Conservation (phyloP, 1,140 invertebrate genomes). For the Nixonia krombeini region DNA sequence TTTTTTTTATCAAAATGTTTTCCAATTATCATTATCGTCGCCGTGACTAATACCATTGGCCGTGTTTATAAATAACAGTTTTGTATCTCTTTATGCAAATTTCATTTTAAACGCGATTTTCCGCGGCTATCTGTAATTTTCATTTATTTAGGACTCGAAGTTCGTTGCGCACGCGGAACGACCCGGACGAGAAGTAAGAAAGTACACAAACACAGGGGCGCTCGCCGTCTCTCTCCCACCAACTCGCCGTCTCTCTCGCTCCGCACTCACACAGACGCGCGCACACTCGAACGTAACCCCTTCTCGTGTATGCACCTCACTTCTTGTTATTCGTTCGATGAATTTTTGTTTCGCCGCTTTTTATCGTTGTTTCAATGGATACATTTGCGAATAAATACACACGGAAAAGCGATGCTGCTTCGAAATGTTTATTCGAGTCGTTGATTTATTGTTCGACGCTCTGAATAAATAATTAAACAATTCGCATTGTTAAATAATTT, state of each 20-base stretch:
- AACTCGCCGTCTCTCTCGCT: no score
- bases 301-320: slow-evolving; percentile 32
- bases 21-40: neutral
- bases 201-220: slow-evolving; percentile 5
- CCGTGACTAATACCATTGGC: slow-evolving; percentile 1
- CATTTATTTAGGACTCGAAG: slow-evolving; percentile 44
- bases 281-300: slow-evolving; percentile 10
- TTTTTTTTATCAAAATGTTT: slow-evolving; percentile 26
- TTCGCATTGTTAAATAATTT: no score
- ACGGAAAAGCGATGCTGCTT: slow-evolving; percentile 6
- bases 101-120: slow-evolving; percentile 6
- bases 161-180: slow-evolving; percentile 40
- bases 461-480: no score
- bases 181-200: slow-evolving; percentile 31
- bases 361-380: slow-evolving; percentile 26
- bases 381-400: slow-evolving; percentile 19
- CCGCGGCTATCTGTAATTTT: slow-evolving; percentile 40
- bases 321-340: slow-evolving; percentile 44
- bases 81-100: neutral
- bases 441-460: no score
- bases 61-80: neutral
- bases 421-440: neutral
- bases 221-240: slow-evolving; percentile 5
- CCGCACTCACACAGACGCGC: slow-evolving; percentile 2
- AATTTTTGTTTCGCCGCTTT: slow-evolving; percentile 38